Evolutionary conservation across 2,797 vertebrate species (phyloP).

Genomic region (Paramormyrops hopkinsi): DNA sequence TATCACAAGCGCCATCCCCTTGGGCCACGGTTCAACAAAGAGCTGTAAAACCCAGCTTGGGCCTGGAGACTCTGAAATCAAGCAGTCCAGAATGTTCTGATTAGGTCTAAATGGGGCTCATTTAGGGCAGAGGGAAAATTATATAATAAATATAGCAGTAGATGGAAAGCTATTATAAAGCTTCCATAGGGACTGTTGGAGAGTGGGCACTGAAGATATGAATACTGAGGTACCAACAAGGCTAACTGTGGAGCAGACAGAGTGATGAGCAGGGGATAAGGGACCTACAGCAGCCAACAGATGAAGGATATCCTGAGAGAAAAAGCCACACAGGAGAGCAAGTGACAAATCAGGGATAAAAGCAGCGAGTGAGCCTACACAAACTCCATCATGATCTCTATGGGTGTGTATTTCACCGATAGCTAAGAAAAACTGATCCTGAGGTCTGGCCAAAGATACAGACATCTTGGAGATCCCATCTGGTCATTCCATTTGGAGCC

Average conservation of each 20-base stretch:
- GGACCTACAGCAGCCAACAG: not conserved
- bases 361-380: not conserved
- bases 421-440: not conserved
- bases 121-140: not conserved
- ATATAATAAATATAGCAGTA: not conserved
- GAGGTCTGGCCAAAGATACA: not conserved
- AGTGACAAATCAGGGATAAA: not conserved
- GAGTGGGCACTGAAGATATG: not conserved
- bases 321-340: not conserved
- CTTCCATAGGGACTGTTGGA: not conserved
- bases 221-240: not conserved
- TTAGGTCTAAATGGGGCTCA: conserved; percentile 4
- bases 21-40: not conserved
- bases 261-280: not conserved
- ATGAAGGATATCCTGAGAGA: not conserved
- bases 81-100: not conserved
- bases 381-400: not conserved
- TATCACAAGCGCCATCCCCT: not conserved
- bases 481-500: not conserved
- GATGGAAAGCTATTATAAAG: not conserved
- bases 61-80: not conserved
- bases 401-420: not conserved
- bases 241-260: not conserved
- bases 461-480: not conserved
- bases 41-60: not conserved